Evolutionary conservation across 2,888 invertebrate genomes (phyloP).

Genomic region (Lasius platythorax): DNA sequence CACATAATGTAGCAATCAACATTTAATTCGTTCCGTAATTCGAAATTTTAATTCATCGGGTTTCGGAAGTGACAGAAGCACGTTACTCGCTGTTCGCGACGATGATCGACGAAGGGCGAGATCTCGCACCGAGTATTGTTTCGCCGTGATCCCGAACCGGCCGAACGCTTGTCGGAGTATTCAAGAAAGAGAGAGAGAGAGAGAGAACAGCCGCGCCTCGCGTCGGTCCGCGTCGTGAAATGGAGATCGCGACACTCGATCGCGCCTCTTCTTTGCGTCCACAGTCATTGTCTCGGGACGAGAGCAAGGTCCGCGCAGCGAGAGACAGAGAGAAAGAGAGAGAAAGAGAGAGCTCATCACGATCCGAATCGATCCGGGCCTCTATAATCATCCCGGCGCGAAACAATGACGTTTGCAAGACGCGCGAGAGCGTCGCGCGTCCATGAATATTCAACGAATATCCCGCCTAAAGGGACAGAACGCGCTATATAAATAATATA

Average conservation of each 20-base stretch:
- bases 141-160: constrained; percentile 38
- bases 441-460: constrained; percentile 67
- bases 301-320: constrained; percentile 39
- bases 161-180: constrained; percentile 53
- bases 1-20: background rate
- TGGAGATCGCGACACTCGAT: constrained; percentile 67
- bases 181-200: background rate
- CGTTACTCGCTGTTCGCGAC: background rate
- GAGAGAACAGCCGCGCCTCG: constrained; percentile 58
- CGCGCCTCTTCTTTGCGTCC: constrained; percentile 52
- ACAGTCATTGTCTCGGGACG: constrained; percentile 53
- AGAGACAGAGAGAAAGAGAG: constrained; percentile 32
- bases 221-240: constrained; percentile 58
- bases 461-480: constrained; percentile 6
- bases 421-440: constrained; percentile 35
- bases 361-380: constrained; percentile 57
- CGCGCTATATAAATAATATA: constrained; percentile 47
- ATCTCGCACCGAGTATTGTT: constrained; percentile 66
- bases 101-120: constrained; percentile 58
- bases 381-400: constrained; percentile 55
- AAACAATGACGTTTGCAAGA: constrained; percentile 60
- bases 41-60: background rate
- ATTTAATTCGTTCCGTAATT: background rate
- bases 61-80: background rate
- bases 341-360: constrained; percentile 41